A percentile compares a stretch with the other conserved stretches of the same genome.
Conservation (phyloP, 2,113 vertebrate genomes). For the Scophthalmus maximus region DNA sequence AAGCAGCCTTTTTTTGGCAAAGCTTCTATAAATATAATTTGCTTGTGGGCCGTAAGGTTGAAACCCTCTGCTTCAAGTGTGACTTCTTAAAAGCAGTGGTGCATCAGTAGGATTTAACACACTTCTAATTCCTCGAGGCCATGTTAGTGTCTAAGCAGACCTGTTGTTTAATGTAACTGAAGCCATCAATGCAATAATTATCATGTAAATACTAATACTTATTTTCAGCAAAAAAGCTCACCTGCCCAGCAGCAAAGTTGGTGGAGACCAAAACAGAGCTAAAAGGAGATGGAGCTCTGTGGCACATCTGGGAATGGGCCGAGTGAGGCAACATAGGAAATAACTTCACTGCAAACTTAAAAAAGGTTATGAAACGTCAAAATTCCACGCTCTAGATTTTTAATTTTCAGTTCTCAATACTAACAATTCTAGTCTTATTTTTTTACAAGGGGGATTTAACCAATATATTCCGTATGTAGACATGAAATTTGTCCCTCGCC, state of each 20-base stretch:
- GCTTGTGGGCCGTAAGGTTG: background rate
- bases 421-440: no score
- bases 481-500: no score
- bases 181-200: background rate
- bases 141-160: no score
- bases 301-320: background rate
- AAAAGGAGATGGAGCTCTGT: no score
- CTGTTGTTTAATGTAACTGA: background rate
- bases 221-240: no score
- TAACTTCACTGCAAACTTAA: no score
- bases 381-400: no score
- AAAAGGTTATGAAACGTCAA: no score
- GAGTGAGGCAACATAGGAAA: no score
- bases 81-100: background rate
- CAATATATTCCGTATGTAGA: no score
- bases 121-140: background rate
- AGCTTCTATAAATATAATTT: constrained; percentile 14
- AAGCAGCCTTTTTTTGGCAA: constrained; percentile 19
- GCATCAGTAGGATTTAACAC: background rate
- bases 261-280: background rate
- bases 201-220: background rate
- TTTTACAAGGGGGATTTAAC: no score
- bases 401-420: no score
- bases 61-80: background rate
- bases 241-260: background rate